Evolutionary conservation across 2,888 invertebrate species (phyloP).

Genomic region (Andrena bicolor): DNA sequence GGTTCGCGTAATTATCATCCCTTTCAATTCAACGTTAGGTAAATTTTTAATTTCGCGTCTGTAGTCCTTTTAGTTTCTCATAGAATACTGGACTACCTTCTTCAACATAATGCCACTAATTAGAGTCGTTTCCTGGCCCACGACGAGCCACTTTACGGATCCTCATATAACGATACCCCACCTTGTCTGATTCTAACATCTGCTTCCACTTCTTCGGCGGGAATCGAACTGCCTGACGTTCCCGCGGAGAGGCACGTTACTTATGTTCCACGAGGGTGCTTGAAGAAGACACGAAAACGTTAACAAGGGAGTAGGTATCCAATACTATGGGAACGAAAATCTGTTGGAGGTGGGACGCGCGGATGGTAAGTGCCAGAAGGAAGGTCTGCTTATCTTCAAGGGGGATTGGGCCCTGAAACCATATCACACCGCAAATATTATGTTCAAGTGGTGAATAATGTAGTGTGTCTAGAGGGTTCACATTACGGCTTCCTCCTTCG

Average conservation of each 20-base stretch:
- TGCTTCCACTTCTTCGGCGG: constrained; percentile 24
- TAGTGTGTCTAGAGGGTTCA: constrained; percentile 43
- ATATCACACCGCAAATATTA: constrained; percentile 63
- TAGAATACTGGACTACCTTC: no score
- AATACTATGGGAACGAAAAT: constrained; percentile 53
- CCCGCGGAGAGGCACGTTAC: neutral
- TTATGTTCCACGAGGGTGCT: neutral
- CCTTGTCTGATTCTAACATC: neutral
- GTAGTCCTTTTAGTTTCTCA: no score
- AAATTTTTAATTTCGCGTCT: no score
- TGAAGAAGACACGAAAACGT: constrained; percentile 11
- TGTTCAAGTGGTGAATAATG: constrained; percentile 61
- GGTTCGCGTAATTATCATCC: no score
- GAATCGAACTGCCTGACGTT: constrained; percentile 21
- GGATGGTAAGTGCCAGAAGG: constrained; percentile 41
- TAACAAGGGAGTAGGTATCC: constrained; percentile 19
- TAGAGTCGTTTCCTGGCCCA: neutral
- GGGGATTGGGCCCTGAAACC: constrained; percentile 50
- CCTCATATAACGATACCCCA: neutral
- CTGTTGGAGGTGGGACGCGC: constrained; percentile 25
- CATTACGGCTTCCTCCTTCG: constrained; percentile 49
- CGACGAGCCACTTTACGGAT: neutral
- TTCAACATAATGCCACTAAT: neutral
- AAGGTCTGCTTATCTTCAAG: constrained; percentile 47
- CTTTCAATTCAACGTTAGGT: no score